Evolutionary conservation across 2,797 vertebrate species (phyloP).

Genomic region (Syngnathus acus): DNA sequence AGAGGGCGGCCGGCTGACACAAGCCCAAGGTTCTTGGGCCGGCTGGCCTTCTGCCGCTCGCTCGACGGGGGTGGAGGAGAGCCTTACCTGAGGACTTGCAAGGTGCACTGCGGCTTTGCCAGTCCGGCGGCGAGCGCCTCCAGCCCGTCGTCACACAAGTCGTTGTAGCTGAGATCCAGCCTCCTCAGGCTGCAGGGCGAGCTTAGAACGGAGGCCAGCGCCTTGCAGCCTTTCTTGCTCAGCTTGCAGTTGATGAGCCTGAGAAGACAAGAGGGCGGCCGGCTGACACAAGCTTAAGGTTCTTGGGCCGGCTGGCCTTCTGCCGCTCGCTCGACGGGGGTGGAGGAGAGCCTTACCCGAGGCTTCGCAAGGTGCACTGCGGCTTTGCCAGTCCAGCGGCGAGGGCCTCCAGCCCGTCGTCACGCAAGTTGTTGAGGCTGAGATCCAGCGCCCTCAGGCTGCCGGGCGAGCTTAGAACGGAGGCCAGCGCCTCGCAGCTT

Average conservation of each 20-base stretch:
- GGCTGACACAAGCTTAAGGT: neutral
- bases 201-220: conserved; percentile 10
- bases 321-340: too few species aligned
- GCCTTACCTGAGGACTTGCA: conserved; percentile 12
- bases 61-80: neutral
- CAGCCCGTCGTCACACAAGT: conserved; percentile 3
- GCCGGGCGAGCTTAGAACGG: conserved; percentile 3
- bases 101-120: conserved; percentile 3
- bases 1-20: too few species aligned
- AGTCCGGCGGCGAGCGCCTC: conserved; percentile 6
- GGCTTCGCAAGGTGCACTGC: conserved; percentile 6
- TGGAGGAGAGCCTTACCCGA: conserved; percentile 5
- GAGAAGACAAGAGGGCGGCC: neutral
- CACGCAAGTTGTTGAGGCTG: conserved; percentile 3
- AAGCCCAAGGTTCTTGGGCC: neutral
- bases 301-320: too few species aligned
- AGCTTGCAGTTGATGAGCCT: conserved; percentile 13
- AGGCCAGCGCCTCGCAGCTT: too few species aligned
- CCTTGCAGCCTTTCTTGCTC: neutral
- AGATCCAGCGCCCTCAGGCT: conserved; percentile 13
- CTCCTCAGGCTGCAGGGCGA: conserved; percentile 5
- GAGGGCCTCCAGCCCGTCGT: conserved; percentile 5
- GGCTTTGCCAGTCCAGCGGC: conserved; percentile 6
- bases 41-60: too few species aligned
- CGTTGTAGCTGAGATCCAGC: conserved; percentile 12